Evolutionary conservation across 2,113 vertebrate genomes (phyloP).

Genomic region (Cryptoleucopteryx plumbea): DNA sequence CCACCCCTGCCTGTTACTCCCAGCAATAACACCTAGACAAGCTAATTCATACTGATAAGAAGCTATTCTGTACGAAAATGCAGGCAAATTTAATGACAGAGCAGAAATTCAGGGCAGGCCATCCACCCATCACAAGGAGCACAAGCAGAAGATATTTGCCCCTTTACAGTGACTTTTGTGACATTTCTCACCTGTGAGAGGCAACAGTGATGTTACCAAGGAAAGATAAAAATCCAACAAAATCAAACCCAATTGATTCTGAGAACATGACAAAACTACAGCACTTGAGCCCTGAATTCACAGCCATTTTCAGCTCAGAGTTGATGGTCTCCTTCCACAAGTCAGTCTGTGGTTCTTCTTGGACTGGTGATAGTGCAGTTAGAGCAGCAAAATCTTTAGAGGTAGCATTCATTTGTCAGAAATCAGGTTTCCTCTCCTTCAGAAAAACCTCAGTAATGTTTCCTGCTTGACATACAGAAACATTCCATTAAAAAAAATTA

Average conservation of each 20-base stretch:
- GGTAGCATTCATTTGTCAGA: neutral
- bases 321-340: neutral
- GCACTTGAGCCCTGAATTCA: neutral
- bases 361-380: neutral
- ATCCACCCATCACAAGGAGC: neutral
- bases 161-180: neutral
- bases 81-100: neutral
- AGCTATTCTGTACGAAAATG: neutral
- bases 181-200: neutral
- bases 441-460: neutral
- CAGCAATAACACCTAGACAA: neutral
- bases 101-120: neutral
- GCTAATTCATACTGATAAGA: neutral
- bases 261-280: neutral
- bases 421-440: neutral
- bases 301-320: neutral
- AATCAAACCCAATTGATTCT: neutral
- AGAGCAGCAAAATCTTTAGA: neutral
- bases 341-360: neutral
- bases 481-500: neutral
- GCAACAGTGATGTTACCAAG: neutral
- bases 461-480: neutral
- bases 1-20: neutral
- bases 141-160: neutral
- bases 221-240: neutral